phyloP scores from a whole-genome alignment of 35 echinoderm and acorn worm genomes.

The Anneissia japonica region DNA sequence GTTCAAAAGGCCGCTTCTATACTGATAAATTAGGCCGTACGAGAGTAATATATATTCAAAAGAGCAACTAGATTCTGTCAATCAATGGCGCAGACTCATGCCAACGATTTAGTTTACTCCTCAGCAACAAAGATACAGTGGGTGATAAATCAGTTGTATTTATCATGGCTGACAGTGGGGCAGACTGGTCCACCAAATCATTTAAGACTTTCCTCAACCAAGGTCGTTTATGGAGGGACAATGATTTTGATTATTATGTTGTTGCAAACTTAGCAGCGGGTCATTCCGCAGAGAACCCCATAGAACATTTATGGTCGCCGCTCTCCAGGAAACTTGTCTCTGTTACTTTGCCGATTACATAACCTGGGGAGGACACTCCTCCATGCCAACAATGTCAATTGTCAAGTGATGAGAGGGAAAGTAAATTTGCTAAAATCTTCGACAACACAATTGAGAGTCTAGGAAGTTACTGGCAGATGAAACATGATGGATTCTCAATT shows the following conservation, averaged over 20 bases:
- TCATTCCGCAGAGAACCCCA: constrained; percentile 26
- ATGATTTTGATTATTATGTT: constrained; percentile 16
- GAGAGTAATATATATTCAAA: no score
- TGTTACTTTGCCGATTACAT: background rate
- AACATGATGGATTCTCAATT: no score
- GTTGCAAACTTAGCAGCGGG: constrained; percentile 7
- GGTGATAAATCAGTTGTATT: background rate
- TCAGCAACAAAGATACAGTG: background rate
- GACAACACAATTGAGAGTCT: no score
- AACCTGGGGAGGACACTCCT: no score
- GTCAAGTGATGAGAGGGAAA: no score
- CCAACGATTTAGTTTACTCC: background rate
- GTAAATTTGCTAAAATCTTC: no score
- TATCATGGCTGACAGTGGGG: constrained; percentile 27
- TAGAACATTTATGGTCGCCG: constrained; percentile 33
- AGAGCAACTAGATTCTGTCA: background rate
- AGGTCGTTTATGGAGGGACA: background rate
- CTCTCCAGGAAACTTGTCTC: constrained; percentile 13
- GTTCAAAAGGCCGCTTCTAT: background rate
- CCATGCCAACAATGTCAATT: no score
- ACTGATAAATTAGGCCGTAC: background rate
- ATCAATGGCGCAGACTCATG: constrained; percentile 1
- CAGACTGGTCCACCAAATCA: constrained; percentile 25
- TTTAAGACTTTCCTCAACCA: constrained; percentile 6
- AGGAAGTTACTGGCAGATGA: no score